Evolutionary conservation across 2,888 invertebrate species (phyloP), one percentile per base, ranked within the genome.

Genomic region (Acanthosepion esculentum): DNA sequence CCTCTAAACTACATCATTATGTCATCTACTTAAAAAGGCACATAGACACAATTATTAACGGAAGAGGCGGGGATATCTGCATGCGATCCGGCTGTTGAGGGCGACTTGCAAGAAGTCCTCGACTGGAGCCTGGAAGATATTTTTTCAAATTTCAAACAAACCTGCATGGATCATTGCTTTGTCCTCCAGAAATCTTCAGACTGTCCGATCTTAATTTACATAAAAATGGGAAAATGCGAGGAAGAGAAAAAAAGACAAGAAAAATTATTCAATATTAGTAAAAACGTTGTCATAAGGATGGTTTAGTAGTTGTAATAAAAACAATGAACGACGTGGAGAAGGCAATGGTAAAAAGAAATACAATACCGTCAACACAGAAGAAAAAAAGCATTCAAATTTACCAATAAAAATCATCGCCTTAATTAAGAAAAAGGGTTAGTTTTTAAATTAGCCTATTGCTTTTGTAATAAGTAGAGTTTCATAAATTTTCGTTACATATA

Each of bases 161-260:
- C 92, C 92, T 92, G 92, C 92, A 92, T 48, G 92, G 92, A 92
- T 92, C 92, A 48, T 92, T 48, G 48, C 29, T 92, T 4, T 15
- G 92, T 29, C 92, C 92, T 26, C 92, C 92, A 20, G 92, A 92
- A 48, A 92, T 92, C 92, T 92, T 92, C 48, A 92, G 33, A 50
- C 41, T 41, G 91, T 91, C 91, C 33, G 91, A 91, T 48, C 92
- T 92, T 64, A 64, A 64, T 64, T 64, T 64, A 64, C 64, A 26
- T 26, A 64, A 64, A 64, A 64, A 26, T 64, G 29, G 26, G 26
- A 23, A 23, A 64, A 64, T 23, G 29, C 8, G 5, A 29, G 29
- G 29, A 29, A 29, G 26, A 64, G 64, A 64, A 64, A 64, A 64
- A 64, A 64, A 64, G 26, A 64, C 23, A 23, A 26, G 23, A 64